Evolutionary conservation across 2,797 vertebrate species (phyloP), one percentile per base, ranked within the genome.

Genomic region (Thunnus albacares): DNA sequence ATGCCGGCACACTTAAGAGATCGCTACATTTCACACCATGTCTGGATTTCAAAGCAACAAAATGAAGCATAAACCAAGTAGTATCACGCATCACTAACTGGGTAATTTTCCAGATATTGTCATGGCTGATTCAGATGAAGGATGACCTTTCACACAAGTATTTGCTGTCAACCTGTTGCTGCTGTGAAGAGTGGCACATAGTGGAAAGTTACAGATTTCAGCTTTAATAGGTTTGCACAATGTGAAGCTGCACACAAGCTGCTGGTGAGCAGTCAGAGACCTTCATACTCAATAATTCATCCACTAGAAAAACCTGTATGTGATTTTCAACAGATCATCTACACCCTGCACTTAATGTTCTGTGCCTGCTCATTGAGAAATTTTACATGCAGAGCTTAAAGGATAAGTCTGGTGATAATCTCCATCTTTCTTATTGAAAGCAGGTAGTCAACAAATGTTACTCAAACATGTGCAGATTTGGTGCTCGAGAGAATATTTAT

Each of bases 171-270:
- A 55, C 24, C 17, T 53, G 57, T 41, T 28, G 33, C 5, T 28
- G 33, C 14, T 56, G 58, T 26, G 26, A 22, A 26, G 22, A 22
- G 30, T 26, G 57, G 28, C 58, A 53, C 59, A 17, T 15, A 14
- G 59, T 62, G 58, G 33, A 43, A 56, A n/a, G 51, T 28, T 63
- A n/a, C 38, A 20, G 43, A 60, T 35, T 59, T 30, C 22, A 24
- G 41, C 24, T 38, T 53, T 15, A 38, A 45, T 28, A 12, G 13
- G 6, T 49, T 47, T 35, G 18, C 52, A 26, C 26, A 49, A 38
- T 64, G 13, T 26, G 49, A 57, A 38, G 30, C 43, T 33, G 26
- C 38, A 30, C 18, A 24, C 18, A 47, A 57, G 53, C 61, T 49
- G 61, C n/a, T 57, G 10, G n/a, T 15, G 10, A 47, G 24, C 58